Conservation (phyloP, 2,888 invertebrate species). For the Philaethria dido region DNA sequence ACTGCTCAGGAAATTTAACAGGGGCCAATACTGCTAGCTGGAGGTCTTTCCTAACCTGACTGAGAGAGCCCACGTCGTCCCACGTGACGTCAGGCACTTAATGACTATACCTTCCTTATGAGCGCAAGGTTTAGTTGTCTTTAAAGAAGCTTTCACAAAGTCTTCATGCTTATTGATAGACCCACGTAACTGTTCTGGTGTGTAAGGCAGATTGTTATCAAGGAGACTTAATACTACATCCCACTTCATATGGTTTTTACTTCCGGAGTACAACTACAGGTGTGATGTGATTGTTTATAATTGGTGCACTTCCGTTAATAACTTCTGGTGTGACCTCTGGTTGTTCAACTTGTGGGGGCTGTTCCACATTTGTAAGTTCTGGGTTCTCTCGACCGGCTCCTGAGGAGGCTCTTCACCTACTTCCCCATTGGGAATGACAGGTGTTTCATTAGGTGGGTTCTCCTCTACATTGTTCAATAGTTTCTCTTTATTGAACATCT, state of each 20-base stretch:
- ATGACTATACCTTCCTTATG: slow-evolving; percentile 99
- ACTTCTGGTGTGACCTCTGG: slow-evolving; percentile 51
- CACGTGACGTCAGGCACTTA: slow-evolving; percentile 98
- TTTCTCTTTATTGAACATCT: slow-evolving; percentile 43
- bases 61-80: slow-evolving; percentile 97
- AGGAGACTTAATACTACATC: slow-evolving; percentile 86
- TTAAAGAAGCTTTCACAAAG: slow-evolving; percentile 90
- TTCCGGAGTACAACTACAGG: slow-evolving; percentile 36
- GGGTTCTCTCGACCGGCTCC: slow-evolving; percentile 44
- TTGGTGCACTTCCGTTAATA: slow-evolving; percentile 44
- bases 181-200: slow-evolving; percentile 85
- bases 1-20: slow-evolving; percentile 92
- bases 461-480: slow-evolving; percentile 44
- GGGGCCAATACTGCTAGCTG: slow-evolving; percentile 96
- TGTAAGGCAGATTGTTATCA: slow-evolving; percentile 86
- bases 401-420: slow-evolving; percentile 53
- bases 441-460: slow-evolving; percentile 52
- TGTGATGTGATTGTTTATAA: slow-evolving; percentile 35
- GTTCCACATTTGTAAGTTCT: slow-evolving; percentile 45
- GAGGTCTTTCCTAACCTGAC: slow-evolving; percentile 93
- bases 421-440: slow-evolving; percentile 71
- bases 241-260: slow-evolving; percentile 55
- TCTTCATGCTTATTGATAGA: slow-evolving; percentile 90
- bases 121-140: slow-evolving; percentile 94
- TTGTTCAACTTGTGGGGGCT: slow-evolving; percentile 47